Evolutionary conservation across 2,888 invertebrate genomes (phyloP).

Genomic region (Cheilosia urbana): DNA sequence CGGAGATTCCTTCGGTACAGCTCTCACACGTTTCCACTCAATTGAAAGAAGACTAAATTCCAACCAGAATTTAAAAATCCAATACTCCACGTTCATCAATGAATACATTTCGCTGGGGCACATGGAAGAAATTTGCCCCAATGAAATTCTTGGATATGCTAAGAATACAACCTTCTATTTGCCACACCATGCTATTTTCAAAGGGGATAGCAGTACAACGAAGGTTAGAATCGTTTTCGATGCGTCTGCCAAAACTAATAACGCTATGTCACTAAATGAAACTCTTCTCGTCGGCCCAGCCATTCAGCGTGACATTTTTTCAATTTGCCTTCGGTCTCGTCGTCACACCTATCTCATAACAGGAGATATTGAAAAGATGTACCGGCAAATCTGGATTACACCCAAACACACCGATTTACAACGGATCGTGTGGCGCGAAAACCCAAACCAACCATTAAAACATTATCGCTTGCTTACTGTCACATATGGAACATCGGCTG

Average conservation of each 20-base stretch:
- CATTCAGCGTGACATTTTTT: no score
- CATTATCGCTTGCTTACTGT: background rate
- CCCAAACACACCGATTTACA: conserved; percentile 49
- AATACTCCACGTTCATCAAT: conserved; percentile 21
- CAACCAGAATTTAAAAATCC: background rate
- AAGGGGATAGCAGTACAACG: conserved; percentile 49
- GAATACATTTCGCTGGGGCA: conserved; percentile 41
- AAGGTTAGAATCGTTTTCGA: conserved; percentile 63
- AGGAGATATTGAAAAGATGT: conserved; percentile 70
- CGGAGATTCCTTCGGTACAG: conserved; percentile 19
- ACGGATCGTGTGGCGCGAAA: conserved; percentile 55
- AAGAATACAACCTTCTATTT: conserved; percentile 29
- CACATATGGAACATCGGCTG: conserved; percentile 11
- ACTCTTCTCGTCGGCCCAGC: no score
- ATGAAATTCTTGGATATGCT: conserved; percentile 22
- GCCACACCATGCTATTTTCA: conserved; percentile 63
- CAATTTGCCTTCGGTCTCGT: conserved; percentile 46
- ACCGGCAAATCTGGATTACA: conserved; percentile 54
- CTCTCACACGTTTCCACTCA: conserved; percentile 10
- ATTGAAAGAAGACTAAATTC: conserved; percentile 16
- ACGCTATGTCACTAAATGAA: no score
- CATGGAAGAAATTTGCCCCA: conserved; percentile 43
- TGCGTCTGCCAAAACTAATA: conserved; percentile 25
- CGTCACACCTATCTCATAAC: conserved; percentile 40
- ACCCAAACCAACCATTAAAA: background rate